phyloP scores from a whole-genome alignment of 2,113 vertebrate genomes.

The Rana temporaria region DNA sequence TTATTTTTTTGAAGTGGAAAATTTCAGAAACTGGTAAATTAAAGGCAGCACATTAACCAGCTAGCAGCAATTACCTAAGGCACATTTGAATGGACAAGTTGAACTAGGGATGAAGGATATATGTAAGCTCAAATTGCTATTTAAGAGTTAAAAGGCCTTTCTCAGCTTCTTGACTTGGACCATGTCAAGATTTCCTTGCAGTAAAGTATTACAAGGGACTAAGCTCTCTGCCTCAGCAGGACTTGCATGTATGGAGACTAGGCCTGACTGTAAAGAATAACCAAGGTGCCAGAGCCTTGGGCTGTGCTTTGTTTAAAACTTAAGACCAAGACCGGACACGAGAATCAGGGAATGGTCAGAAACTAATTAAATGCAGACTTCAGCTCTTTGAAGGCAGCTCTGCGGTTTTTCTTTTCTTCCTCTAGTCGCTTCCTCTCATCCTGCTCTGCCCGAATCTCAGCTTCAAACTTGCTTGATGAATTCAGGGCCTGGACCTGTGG shows the following conservation, averaged over 20 bases:
- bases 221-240: not conserved
- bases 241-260: not conserved
- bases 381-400: conserved; percentile 90
- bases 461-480: conserved; percentile 88
- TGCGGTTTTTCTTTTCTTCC: conserved; percentile 82
- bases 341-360: not conserved
- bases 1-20: not conserved
- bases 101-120: not conserved
- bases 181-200: not conserved
- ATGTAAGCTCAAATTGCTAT: not conserved
- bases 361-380: conserved; percentile 86
- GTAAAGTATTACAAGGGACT: not conserved
- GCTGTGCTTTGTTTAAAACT: not conserved
- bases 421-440: conserved; percentile 86
- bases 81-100: not conserved
- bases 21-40: no score
- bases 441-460: conserved; percentile 90
- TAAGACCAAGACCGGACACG: not conserved
- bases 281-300: not conserved
- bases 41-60: not conserved
- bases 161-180: not conserved
- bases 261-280: not conserved
- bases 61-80: conserved; percentile 7
- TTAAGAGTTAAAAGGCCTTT: no score
- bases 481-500: conserved; percentile 85